Evolutionary conservation across 1,140 invertebrate species (phyloP).

Genomic region (Rhysida immarginata): DNA sequence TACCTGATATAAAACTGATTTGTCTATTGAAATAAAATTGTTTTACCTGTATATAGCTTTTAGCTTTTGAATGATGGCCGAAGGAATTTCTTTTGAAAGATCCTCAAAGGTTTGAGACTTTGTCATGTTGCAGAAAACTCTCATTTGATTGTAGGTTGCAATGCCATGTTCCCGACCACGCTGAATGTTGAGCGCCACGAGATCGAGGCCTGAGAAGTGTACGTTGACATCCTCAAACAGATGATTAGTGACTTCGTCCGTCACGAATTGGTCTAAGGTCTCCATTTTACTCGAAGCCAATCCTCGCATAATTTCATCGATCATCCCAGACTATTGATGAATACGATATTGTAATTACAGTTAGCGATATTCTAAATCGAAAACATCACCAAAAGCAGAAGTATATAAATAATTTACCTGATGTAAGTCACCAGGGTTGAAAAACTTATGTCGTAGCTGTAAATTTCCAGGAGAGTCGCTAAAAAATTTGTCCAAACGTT

Average conservation of each 20-base stretch:
- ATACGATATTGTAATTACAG: neutral
- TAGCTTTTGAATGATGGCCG: conserved; percentile 29
- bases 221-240: conserved; percentile 73
- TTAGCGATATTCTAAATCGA: too few species aligned
- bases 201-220: conserved; percentile 68
- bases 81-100: conserved; percentile 41
- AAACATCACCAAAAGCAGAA: conserved; percentile 14
- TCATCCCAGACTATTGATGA: conserved; percentile 42
- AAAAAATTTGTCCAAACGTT: conserved; percentile 62
- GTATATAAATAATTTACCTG: neutral
- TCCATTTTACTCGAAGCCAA: conserved; percentile 80
- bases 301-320: conserved; percentile 75
- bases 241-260: conserved; percentile 85
- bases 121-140: conserved; percentile 39
- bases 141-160: conserved; percentile 43
- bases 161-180: conserved; percentile 51
- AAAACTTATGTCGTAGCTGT: conserved; percentile 78
- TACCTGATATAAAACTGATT: too few species aligned
- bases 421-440: conserved; percentile 63
- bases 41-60: conserved; percentile 29
- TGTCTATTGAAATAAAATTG: neutral
- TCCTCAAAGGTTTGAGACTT: conserved; percentile 54
- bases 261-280: conserved; percentile 83
- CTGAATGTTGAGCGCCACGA: conserved; percentile 79
- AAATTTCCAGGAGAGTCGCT: conserved; percentile 61